phyloP scores from a whole-genome alignment of 2,797 vertebrate genomes.

The Silurus lanzhouensis region DNA sequence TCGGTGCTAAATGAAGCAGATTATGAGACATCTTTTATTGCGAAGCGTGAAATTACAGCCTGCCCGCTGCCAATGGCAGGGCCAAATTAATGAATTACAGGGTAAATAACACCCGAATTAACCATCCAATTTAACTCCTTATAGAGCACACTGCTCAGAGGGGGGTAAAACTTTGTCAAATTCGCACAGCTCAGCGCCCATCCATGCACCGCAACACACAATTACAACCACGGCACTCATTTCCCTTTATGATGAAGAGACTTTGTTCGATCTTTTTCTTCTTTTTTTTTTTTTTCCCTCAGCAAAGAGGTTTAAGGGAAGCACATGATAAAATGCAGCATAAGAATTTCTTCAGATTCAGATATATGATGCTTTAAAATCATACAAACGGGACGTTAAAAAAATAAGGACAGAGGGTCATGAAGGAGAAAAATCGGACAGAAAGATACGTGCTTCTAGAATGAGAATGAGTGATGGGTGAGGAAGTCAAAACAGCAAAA shows the following conservation, averaged over 20 bases:
- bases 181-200: constrained; percentile 60
- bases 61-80: constrained; percentile 93
- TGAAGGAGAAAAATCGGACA: neutral
- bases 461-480: neutral
- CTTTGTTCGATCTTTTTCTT: constrained; percentile 10
- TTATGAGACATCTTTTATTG: constrained; percentile 99
- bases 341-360: too few species aligned
- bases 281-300: constrained; percentile 21
- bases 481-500: neutral
- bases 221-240: constrained; percentile 66
- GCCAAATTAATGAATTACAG: constrained; percentile 97
- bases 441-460: neutral
- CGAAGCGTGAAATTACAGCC: constrained; percentile 99
- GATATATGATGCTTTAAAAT: constrained; percentile 8
- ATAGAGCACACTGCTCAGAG: constrained; percentile 76
- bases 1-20: constrained; percentile 99
- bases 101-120: constrained; percentile 98
- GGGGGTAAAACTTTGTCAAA: constrained; percentile 67
- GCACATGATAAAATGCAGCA: neutral
- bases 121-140: constrained; percentile 92
- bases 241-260: constrained; percentile 56
- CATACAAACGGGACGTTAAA: neutral
- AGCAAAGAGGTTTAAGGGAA: constrained; percentile 31
- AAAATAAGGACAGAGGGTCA: neutral
- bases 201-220: constrained; percentile 64